Percentiles rank a stretch among this genome's conserved stretches.
Conservation (phyloP, 2,888 invertebrate species). For the Cecidostiba fungosa region DNA sequence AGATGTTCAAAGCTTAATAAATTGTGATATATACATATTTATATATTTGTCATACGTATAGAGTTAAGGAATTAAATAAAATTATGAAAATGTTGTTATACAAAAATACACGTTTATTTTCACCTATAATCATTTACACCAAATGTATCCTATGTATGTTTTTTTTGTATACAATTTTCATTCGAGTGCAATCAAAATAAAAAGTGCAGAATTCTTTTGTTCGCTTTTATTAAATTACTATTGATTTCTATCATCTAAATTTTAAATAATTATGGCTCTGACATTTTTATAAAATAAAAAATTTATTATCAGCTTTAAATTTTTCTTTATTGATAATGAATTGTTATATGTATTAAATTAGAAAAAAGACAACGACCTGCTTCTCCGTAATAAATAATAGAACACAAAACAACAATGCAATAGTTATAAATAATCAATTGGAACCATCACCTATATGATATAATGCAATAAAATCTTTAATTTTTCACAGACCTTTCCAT, state of each 20-base stretch:
- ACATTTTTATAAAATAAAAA: conserved; percentile 54
- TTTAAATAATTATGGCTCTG: conserved; percentile 54
- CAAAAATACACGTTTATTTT: conserved; percentile 77
- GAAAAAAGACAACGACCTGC: conserved; percentile 50
- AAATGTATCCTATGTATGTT: conserved; percentile 62
- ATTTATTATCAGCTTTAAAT: conserved; percentile 55
- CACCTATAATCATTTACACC: conserved; percentile 71
- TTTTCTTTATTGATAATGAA: conserved; percentile 55
- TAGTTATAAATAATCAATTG: conserved; percentile 54
- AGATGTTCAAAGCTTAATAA: conserved; percentile 77
- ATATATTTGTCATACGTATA: conserved; percentile 59
- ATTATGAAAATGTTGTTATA: conserved; percentile 71
- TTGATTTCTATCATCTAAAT: conserved; percentile 45
- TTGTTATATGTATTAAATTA: conserved; percentile 60
- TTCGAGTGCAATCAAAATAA: conserved; percentile 57
- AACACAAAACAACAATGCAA: conserved; percentile 61
- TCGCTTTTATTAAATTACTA: conserved; percentile 47
- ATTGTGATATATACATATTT: conserved; percentile 46
- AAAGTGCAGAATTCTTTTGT: conserved; percentile 52
- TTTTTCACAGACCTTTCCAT: conserved; percentile 59
- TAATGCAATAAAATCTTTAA: conserved; percentile 66
- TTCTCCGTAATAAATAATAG: conserved; percentile 59
- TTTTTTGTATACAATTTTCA: conserved; percentile 64
- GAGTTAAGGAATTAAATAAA: conserved; percentile 63
- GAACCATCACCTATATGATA: conserved; percentile 64